Percentiles rank a stretch among this genome's conserved stretches.
These are phyloP conservation scores for Pygocentrus nattereri DNA, from an alignment of 2,797 vertebrate species.

Conservation along the genomic window DNA sequence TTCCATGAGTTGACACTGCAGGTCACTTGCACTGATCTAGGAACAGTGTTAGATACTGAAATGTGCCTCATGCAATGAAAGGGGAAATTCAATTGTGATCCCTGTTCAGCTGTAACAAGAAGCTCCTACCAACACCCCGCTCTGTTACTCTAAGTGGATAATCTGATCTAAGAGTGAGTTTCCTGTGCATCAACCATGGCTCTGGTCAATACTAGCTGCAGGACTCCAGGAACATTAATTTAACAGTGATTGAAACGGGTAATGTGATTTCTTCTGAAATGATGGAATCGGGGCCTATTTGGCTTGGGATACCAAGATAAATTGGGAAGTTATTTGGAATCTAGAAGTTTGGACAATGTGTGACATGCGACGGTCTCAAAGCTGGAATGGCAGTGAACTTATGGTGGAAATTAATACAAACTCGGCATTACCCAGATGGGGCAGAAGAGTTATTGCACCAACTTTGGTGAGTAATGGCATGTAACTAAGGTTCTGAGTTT, in stretches of 20 bases:
- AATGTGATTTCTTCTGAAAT: not conserved
- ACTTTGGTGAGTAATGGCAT: conserved; percentile 12
- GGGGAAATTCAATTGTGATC: not conserved
- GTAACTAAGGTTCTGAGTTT: not conserved
- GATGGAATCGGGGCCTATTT: not conserved
- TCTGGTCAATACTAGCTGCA: not conserved
- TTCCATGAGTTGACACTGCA: not conserved
- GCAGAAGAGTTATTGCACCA: not conserved
- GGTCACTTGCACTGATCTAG: not conserved
- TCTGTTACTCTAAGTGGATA: not conserved
- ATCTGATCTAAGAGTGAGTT: not conserved
- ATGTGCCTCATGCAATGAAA: not conserved
- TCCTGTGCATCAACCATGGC: not conserved
- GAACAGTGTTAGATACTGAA: not conserved
- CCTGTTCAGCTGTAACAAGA: not conserved
- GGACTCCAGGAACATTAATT: not conserved
- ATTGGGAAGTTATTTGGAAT: not conserved
- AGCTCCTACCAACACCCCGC: not conserved
- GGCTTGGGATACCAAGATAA: no score
- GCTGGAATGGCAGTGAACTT: conserved; percentile 1
- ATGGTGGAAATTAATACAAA: not conserved
- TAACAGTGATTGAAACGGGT: not conserved
- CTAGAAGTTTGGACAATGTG: not conserved
- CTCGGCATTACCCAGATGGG: not conserved
- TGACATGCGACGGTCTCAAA: not conserved